Percentiles rank a stretch among this genome's conserved stretches.
Evolutionary conservation across 30 jellyfish, hydroid and myxozoan genomes (phyloP).

Genomic region (Aurelia aurita): DNA sequence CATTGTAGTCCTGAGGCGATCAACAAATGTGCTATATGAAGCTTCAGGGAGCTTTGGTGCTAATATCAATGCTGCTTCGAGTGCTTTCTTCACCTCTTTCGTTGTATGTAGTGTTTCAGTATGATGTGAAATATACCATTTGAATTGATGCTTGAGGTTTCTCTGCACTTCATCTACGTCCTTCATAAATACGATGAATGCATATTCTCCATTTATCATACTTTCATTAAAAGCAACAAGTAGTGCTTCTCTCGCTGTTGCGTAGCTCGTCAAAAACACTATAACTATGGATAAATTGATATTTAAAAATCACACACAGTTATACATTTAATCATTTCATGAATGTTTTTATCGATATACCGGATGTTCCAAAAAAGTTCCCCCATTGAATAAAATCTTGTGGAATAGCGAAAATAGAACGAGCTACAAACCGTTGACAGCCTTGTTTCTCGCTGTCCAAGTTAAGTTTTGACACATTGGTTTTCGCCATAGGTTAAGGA

Average conservation of each 20-base stretch:
- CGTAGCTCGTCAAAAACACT: constrained; percentile 67
- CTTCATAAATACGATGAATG: constrained; percentile 75
- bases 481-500: too few relatives aligned
- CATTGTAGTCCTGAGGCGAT: constrained; percentile 52
- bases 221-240: constrained; percentile 85
- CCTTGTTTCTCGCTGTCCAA: too few relatives aligned
- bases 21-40: constrained; percentile 31
- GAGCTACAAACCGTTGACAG: too few relatives aligned
- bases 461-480: too few relatives aligned
- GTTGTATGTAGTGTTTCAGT: constrained; percentile 44
- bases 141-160: constrained; percentile 69
- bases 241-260: constrained; percentile 84
- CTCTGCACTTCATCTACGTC: constrained; percentile 77
- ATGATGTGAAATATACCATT: constrained; percentile 85
- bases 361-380: too few relatives aligned
- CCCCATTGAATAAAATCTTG: too few relatives aligned
- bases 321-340: too few relatives aligned
- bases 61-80: constrained; percentile 64
- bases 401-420: too few relatives aligned
- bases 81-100: constrained; percentile 49
- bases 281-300: constrained; percentile 54
- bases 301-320: too few relatives aligned
- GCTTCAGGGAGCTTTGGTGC: constrained; percentile 66
- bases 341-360: too few relatives aligned
- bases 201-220: constrained; percentile 82